Evolutionary conservation across 2,888 invertebrate species (phyloP).

Genomic region (Agonopterix arenella): DNA sequence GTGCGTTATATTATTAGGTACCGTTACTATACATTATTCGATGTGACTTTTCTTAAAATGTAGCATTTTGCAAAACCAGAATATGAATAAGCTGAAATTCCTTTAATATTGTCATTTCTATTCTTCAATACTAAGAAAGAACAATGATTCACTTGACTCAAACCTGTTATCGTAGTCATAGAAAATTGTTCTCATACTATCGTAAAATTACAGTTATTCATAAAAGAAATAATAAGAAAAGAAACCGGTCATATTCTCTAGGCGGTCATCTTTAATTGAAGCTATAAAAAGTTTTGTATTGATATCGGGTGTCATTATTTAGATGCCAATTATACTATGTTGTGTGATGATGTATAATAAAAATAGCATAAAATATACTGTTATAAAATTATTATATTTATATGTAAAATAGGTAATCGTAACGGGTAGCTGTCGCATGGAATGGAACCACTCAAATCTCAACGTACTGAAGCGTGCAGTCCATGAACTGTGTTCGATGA

Average conservation of each 20-base stretch:
- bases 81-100: too few relatives aligned
- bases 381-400: slow-evolving; percentile 1
- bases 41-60: too few relatives aligned
- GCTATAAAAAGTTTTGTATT: background rate
- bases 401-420: slow-evolving; percentile 6
- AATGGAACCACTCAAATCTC: background rate
- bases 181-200: background rate
- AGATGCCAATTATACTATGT: background rate
- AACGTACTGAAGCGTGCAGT: too few relatives aligned
- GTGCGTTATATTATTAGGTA: too few relatives aligned
- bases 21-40: too few relatives aligned
- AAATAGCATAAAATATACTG: slow-evolving; percentile 1
- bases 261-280: background rate
- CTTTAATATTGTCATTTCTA: too few relatives aligned
- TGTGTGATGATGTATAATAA: background rate
- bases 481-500: too few relatives aligned
- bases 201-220: background rate
- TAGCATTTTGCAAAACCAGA: too few relatives aligned
- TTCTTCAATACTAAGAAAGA: too few relatives aligned
- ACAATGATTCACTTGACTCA: too few relatives aligned
- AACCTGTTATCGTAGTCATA: background rate
- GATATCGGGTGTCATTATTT: background rate
- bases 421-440: slow-evolving; percentile 2
- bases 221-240: background rate
- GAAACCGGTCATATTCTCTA: background rate